Percentiles rank a stretch among this genome's conserved stretches.
Evolutionary conservation across 2,888 invertebrate species (phyloP).

Genomic region (Campopleginae sp.): DNA sequence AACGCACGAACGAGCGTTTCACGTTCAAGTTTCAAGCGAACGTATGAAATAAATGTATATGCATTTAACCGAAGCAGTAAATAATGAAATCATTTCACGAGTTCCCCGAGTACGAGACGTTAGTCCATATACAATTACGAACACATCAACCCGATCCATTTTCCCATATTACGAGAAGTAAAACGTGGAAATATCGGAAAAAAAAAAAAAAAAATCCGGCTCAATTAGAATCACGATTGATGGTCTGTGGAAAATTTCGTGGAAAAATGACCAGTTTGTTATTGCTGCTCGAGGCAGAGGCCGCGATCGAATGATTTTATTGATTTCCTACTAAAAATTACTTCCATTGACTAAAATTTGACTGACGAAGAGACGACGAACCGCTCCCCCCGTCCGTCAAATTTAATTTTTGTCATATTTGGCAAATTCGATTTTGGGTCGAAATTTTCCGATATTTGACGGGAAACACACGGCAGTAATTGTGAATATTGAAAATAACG

Average conservation of each 20-base stretch:
- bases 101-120: slow-evolving; percentile 56
- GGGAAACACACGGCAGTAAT: not conserved
- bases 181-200: not conserved
- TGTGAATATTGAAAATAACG: not conserved
- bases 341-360: no score
- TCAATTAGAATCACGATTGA: not conserved
- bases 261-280: no score
- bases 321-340: no score
- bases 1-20: slow-evolving; percentile 22
- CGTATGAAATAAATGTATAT: slow-evolving; percentile 8
- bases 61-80: slow-evolving; percentile 61
- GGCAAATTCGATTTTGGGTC: not conserved
- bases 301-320: no score
- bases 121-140: slow-evolving; percentile 5
- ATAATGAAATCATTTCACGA: slow-evolving; percentile 63
- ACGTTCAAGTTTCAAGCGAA: slow-evolving; percentile 19
- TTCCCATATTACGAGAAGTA: not conserved
- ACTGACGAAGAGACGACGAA: no score
- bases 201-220: not conserved
- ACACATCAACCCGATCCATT: not conserved
- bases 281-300: no score
- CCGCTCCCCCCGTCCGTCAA: no score
- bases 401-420: not conserved
- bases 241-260: not conserved
- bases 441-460: not conserved